Percentiles rank a stretch among this genome's conserved stretches.
Evolutionary conservation across 1,140 invertebrate species (phyloP).

Genomic region (Intoshia linei): DNA sequence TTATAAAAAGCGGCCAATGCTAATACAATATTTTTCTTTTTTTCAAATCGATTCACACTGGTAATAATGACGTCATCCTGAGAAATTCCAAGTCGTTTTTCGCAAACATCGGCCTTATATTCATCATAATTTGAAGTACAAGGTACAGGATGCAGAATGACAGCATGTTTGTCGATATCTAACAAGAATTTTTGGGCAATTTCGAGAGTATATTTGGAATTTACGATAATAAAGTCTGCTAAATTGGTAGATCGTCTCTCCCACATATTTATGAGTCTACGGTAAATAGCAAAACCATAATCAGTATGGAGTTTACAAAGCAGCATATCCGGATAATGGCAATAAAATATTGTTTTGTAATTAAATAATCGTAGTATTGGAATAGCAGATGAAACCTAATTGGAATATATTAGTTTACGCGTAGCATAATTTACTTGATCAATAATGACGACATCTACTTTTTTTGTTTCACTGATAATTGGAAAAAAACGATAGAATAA

Average conservation of each 20-base stretch:
- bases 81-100: conserved; percentile 15
- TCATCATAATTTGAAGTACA: conserved; percentile 41
- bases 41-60: conserved; percentile 81
- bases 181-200: conserved; percentile 41
- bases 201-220: conserved; percentile 64
- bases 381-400: conserved; percentile 35
- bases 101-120: conserved; percentile 24
- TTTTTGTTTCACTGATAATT: no score
- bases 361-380: conserved; percentile 26
- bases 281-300: conserved; percentile 41
- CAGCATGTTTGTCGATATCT: conserved; percentile 28
- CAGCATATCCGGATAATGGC: conserved; percentile 80
- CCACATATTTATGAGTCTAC: conserved; percentile 52
- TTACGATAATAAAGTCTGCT: conserved; percentile 57
- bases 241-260: conserved; percentile 54
- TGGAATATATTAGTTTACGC: conserved; percentile 59
- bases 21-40: conserved; percentile 62
- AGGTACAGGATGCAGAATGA: conserved; percentile 75
- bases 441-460: neutral
- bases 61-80: conserved; percentile 29
- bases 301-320: conserved; percentile 24
- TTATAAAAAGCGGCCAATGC: conserved; percentile 43
- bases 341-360: conserved; percentile 51
- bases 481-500: no score
- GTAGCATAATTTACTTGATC: conserved; percentile 10